Evolutionary conservation across 2,888 invertebrate species (phyloP).

Genomic region (Dolomedes plantarius): DNA sequence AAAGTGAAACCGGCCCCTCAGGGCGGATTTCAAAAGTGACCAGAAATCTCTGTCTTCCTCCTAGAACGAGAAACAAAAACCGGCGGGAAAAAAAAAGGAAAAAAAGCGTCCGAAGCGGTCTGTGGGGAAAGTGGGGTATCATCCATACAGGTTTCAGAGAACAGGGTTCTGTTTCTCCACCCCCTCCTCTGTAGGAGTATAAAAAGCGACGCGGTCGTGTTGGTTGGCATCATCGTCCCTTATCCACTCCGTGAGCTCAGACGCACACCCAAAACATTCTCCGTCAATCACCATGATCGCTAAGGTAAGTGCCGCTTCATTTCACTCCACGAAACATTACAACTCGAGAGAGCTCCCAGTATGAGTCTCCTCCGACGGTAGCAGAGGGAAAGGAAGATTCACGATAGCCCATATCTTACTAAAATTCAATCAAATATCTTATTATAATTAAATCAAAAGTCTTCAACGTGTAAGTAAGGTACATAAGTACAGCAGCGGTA

Average conservation of each 20-base stretch:
- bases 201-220: conserved; percentile 38
- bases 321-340: no score
- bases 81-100: conserved; percentile 21
- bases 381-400: no score
- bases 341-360: no score
- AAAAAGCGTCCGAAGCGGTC: conserved; percentile 20
- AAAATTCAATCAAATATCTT: no score
- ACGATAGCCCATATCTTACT: no score
- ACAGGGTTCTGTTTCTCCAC: conserved; percentile 52
- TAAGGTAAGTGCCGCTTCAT: conserved; percentile 43
- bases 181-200: conserved; percentile 22
- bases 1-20: conserved; percentile 4
- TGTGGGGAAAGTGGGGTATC: conserved; percentile 38
- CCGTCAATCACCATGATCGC: conserved; percentile 12
- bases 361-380: no score
- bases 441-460: no score
- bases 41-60: neutral
- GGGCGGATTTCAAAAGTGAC: conserved; percentile 8
- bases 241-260: neutral
- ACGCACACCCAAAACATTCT: neutral
- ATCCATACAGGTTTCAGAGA: conserved; percentile 46
- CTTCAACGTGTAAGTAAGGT: no score
- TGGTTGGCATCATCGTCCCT: neutral
- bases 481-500: no score
- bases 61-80: conserved; percentile 24